These are phyloP conservation scores for Cryptoprocta ferox DNA, from an alignment of 2,797 vertebrate species.

Conservation along the genomic window DNA sequence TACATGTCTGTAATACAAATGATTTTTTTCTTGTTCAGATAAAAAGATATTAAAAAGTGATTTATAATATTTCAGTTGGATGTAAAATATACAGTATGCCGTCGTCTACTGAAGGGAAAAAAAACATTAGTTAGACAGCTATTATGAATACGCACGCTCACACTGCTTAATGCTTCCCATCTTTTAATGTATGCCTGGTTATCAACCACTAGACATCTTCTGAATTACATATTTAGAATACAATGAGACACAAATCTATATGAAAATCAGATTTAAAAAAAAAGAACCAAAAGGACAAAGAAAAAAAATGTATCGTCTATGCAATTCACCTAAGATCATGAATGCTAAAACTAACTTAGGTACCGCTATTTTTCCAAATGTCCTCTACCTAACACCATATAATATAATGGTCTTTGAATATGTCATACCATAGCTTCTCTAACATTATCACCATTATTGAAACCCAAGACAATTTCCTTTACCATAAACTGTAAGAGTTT, in stretches of 20 bases:
- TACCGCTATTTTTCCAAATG: not conserved
- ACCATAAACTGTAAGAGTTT: not conserved
- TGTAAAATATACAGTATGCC: constrained; percentile 54
- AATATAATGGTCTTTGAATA: not conserved
- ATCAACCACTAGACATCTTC: constrained; percentile 50
- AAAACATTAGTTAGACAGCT: constrained; percentile 65
- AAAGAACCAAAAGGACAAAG: constrained; percentile 49
- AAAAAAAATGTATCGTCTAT: not conserved
- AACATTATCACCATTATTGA: not conserved
- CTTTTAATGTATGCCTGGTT: constrained; percentile 66
- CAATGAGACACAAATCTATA: constrained; percentile 56
- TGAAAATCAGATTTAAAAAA: constrained; percentile 67
- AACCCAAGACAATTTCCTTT: constrained; percentile 14
- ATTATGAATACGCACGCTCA: constrained; percentile 61
- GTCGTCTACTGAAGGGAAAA: constrained; percentile 17
- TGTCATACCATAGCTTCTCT: not conserved
- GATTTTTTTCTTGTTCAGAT: constrained; percentile 75
- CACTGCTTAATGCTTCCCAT: constrained; percentile 23
- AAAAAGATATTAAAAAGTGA: constrained; percentile 78
- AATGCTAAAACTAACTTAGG: not conserved
- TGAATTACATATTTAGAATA: constrained; percentile 69
- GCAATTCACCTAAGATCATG: constrained; percentile 42
- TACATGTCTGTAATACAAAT: constrained; percentile 69
- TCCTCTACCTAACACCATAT: not conserved
- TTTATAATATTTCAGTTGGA: constrained; percentile 74